Evolutionary conservation across 2,888 invertebrate species (phyloP).

Genomic region (Hemicrepidius hirtus): DNA sequence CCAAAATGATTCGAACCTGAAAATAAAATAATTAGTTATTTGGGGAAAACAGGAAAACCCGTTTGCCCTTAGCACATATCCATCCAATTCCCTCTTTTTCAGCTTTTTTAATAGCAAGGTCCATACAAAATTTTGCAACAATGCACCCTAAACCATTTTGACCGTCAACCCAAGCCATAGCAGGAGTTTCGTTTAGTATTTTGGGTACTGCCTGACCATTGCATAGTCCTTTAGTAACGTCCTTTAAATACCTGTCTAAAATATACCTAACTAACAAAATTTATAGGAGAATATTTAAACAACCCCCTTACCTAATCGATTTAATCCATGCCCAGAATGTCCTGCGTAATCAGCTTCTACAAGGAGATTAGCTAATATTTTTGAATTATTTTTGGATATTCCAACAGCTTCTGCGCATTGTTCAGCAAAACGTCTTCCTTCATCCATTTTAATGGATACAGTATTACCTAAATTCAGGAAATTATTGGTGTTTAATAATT

Average conservation of each 20-base stretch:
- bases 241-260: slow-evolving; percentile 79
- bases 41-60: no score
- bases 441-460: slow-evolving; percentile 71
- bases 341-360: slow-evolving; percentile 82
- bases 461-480: slow-evolving; percentile 58
- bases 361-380: slow-evolving; percentile 80
- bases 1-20: slow-evolving; percentile 92
- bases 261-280: no score
- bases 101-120: slow-evolving; percentile 82
- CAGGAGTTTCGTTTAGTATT: slow-evolving; percentile 75
- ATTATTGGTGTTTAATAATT: no score
- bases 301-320: slow-evolving; percentile 77
- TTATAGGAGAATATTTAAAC: no score
- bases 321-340: slow-evolving; percentile 85
- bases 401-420: slow-evolving; percentile 82
- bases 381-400: slow-evolving; percentile 77
- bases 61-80: slow-evolving; percentile 77
- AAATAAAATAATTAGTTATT: not conserved
- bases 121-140: slow-evolving; percentile 78
- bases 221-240: slow-evolving; percentile 75
- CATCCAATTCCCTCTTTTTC: slow-evolving; percentile 80
- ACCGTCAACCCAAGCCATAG: slow-evolving; percentile 79
- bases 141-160: slow-evolving; percentile 81
- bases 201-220: slow-evolving; percentile 73
- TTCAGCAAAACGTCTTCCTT: slow-evolving; percentile 76